These are phyloP conservation scores for Drosophila pseudotalamancana DNA, from an alignment of 2,888 invertebrate species.

Conservation along the genomic window DNA sequence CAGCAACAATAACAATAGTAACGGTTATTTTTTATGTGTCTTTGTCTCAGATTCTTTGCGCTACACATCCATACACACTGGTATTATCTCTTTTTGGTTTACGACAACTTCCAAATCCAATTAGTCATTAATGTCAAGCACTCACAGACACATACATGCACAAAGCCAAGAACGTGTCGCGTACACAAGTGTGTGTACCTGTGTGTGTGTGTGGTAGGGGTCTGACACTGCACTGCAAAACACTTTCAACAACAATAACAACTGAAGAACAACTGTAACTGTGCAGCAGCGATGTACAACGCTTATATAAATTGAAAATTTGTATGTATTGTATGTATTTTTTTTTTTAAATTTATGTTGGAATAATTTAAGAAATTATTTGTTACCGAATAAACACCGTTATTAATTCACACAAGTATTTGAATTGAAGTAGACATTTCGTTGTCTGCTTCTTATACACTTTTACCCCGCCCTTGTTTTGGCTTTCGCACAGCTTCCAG, in stretches of 20 bases:
- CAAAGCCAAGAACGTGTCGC: conserved; percentile 12
- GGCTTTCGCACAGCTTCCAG: conserved; percentile 44
- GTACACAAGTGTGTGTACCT: background rate
- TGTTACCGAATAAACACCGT: background rate
- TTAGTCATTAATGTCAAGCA: conserved; percentile 42
- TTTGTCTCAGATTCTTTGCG: conserved; percentile 20
- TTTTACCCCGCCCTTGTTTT: conserved; percentile 2
- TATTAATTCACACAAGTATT: conserved; percentile 1
- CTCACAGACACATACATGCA: background rate
- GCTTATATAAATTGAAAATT: conserved; percentile 6
- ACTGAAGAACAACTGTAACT: conserved; percentile 5
- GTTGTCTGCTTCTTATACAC: background rate
- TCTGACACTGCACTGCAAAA: conserved; percentile 17
- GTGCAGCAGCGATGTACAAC: conserved; percentile 9
- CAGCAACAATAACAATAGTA: conserved; percentile 20
- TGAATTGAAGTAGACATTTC: background rate
- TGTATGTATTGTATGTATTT: too few relatives aligned
- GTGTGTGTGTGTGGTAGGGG: background rate
- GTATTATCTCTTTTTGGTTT: conserved; percentile 11
- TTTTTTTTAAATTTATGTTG: background rate
- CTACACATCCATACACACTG: conserved; percentile 8
- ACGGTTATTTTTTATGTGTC: conserved; percentile 8
- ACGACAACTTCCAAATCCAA: conserved; percentile 52
- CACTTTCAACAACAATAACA: conserved; percentile 22
- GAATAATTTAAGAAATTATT: background rate